A percentile compares a stretch with the other conserved stretches of the same genome.
These are phyloP conservation scores for Stramonita haemastoma DNA, from an alignment of 2,888 invertebrate species.

Conservation along the genomic window DNA sequence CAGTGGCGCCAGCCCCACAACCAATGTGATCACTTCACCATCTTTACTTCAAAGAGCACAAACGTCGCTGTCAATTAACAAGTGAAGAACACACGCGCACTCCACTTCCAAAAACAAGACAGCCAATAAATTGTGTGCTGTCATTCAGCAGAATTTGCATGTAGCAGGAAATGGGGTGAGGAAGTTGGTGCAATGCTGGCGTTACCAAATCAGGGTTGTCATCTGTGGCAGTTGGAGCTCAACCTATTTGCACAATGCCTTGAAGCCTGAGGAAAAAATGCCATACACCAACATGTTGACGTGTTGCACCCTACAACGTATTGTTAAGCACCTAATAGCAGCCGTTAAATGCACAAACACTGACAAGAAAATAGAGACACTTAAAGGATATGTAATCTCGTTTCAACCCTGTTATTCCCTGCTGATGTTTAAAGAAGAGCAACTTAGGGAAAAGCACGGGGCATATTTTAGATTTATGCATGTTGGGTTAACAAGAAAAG, in stretches of 20 bases:
- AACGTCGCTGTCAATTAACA: background rate
- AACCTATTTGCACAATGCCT: background rate
- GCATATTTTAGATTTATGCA: too few species aligned
- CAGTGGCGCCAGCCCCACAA: slow-evolving; percentile 9
- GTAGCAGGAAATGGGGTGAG: background rate
- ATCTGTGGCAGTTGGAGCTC: slow-evolving; percentile 5
- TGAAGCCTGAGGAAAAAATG: background rate
- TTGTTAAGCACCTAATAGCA: background rate
- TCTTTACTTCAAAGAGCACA: slow-evolving; percentile 20
- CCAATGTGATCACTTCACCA: background rate
- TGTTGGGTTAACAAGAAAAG: too few species aligned
- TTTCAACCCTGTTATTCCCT: too few species aligned
- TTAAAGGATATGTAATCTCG: too few species aligned
- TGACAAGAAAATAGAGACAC: background rate
- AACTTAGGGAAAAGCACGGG: too few species aligned
- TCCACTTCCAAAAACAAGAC: background rate
- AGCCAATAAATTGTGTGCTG: slow-evolving; percentile 25
- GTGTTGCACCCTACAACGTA: background rate
- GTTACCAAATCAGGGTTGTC: slow-evolving; percentile 23
- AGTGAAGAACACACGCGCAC: background rate
- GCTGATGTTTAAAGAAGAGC: too few species aligned
- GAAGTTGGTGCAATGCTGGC: background rate
- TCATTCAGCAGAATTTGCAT: slow-evolving; percentile 14
- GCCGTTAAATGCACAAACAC: background rate
- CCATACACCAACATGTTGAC: slow-evolving; percentile 4